Conservation (phyloP, 2,113 vertebrate species). For the Machaerirhynchus nigripectus region DNA sequence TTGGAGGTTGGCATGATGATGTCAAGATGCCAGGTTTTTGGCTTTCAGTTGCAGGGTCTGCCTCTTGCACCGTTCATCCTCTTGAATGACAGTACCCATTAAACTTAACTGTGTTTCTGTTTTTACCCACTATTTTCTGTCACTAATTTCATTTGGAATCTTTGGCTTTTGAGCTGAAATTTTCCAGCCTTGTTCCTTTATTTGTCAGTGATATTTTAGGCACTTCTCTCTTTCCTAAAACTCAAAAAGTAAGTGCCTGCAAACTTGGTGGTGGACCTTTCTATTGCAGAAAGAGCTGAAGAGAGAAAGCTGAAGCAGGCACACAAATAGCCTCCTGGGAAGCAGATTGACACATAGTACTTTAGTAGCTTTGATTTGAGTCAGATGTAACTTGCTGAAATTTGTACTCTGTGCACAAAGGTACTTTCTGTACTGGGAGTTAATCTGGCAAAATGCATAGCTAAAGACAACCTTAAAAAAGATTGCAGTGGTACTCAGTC, state of each 20-base stretch:
- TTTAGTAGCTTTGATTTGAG: slow-evolving; percentile 25
- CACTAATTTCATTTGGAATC: neutral
- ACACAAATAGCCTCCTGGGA: neutral
- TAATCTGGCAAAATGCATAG: neutral
- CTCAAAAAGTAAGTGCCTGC: neutral
- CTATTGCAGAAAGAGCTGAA: neutral
- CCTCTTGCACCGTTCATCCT: neutral
- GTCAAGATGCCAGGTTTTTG: neutral
- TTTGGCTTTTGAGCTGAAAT: neutral
- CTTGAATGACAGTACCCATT: neutral
- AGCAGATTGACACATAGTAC: neutral
- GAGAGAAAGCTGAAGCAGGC: neutral
- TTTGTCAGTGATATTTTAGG: slow-evolving; percentile 7
- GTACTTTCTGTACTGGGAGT: neutral
- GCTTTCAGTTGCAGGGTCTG: neutral
- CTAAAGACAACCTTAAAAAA: neutral
- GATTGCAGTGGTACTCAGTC: neutral
- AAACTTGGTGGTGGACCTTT: neutral
- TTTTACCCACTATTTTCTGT: neutral
- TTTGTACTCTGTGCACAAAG: neutral
- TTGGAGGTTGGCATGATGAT: neutral
- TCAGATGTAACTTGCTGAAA: neutral
- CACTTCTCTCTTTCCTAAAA: neutral
- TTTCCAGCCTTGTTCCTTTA: neutral
- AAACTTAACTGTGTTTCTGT: neutral